A percentile compares a stretch with the other conserved stretches of the same genome.
phyloP scores from a whole-genome alignment of 2,797 vertebrate genomes.

The Lophura swinhoii region DNA sequence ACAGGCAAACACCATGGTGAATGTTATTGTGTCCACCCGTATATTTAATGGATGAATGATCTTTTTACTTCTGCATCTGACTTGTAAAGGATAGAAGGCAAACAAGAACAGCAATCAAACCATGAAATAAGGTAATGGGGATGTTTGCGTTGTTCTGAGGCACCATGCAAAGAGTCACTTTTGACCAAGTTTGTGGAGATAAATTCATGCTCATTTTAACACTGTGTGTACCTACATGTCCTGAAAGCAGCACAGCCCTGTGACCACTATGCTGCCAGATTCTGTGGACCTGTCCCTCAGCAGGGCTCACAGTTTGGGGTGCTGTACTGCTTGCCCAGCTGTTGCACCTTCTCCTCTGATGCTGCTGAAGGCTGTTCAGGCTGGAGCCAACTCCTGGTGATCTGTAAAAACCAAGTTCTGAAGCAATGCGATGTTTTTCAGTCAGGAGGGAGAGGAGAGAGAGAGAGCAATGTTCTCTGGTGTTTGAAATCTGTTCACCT shows the following conservation, averaged over 20 bases:
- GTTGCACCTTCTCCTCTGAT: not conserved
- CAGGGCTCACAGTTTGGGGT: not conserved
- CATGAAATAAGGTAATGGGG: not conserved
- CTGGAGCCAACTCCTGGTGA: not conserved
- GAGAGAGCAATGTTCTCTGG: not conserved
- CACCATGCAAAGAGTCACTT: not conserved
- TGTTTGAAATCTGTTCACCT: not conserved
- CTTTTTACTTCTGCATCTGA: not conserved
- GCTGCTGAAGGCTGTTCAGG: not conserved
- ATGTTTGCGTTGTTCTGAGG: not conserved
- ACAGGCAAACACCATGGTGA: not conserved
- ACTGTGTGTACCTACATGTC: not conserved
- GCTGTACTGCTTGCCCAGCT: not conserved
- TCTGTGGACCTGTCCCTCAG: not conserved
- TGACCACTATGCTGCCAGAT: not conserved
- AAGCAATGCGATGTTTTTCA: not conserved
- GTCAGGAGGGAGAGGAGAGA: not conserved
- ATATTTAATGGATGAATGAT: not conserved
- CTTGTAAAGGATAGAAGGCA: not conserved
- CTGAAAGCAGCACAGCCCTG: not conserved
- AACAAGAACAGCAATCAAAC: not conserved
- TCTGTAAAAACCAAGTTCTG: conserved; percentile 1
- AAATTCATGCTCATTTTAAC: not conserved
- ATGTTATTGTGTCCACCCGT: not conserved
- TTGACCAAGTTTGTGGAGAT: not conserved